Evolutionary conservation across 2,113 vertebrate species (phyloP), one percentile per base, ranked within the genome.

Genomic region (Sula dactylatra): DNA sequence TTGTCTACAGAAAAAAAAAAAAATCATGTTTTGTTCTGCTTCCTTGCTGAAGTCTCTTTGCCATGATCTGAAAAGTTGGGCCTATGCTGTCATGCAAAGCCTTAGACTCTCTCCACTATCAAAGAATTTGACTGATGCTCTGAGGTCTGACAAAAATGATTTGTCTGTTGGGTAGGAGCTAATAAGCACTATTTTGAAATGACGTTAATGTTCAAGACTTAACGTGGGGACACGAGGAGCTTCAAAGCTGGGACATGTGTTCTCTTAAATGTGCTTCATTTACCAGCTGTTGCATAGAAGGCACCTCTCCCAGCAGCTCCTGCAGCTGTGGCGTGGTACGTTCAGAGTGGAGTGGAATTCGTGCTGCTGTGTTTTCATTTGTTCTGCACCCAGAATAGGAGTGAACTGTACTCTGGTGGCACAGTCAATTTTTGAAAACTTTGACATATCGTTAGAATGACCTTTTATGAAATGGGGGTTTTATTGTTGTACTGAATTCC

Each of bases 291-390:
- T 38, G n/a, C 16, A 6, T 7, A 26, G 47, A 31, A 45, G 36
- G 26, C 17, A 45, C 58, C 26, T 82, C 32, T 76, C 9, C 50
- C 66, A 42, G 47, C n/a, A 78, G 42, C 38, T 92, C 21, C 61
- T 52, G 32, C 44, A 47, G 55, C 58, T 3, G 1, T 3, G 2
- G 20, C 3, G 1, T 19, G 22, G 14, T 40, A 6, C 6, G 0
- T 4, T 94, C 34, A 45, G 45, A 81, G 40, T 3, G 0, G 3
- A 42, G 32, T 56, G 25, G 31, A 88, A 56, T 52, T 76, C 2
- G 1, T 45, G 64, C 24, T 0, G 0, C 27, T 0, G 0, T 73
- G 8, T 55, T 84, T 73, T 84, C 22, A 27, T 55, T 87, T 59
- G 5, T 64, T 86, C 40, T 52, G 18, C 42, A 40, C 59, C 66